Evolutionary conservation across 2,797 vertebrate genomes (phyloP).

Genomic region (Xenops minutus): DNA sequence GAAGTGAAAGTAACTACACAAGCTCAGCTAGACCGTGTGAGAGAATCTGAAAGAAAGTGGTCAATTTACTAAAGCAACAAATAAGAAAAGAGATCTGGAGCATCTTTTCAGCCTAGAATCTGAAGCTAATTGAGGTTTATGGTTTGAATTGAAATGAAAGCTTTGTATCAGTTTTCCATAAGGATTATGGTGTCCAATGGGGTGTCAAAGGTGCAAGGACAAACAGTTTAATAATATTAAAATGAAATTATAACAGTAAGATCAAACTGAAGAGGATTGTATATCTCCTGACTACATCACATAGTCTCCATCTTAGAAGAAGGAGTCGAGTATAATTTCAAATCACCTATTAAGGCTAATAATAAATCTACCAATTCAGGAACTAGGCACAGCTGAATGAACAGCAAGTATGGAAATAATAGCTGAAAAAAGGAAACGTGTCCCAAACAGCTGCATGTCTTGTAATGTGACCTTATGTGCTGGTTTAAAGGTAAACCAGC

Average conservation of each 20-base stretch:
- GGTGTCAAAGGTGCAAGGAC: background rate
- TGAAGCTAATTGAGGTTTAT: background rate
- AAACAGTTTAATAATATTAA: background rate
- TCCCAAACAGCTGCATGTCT: background rate
- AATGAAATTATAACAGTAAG: background rate
- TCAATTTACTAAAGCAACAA: background rate
- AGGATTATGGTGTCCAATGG: background rate
- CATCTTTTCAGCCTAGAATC: background rate
- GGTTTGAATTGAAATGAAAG: background rate
- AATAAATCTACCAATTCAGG: background rate
- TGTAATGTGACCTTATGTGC: background rate
- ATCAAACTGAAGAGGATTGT: background rate
- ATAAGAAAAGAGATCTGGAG: background rate
- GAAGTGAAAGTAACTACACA: background rate
- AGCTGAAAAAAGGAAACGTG: background rate
- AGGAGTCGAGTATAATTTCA: background rate
- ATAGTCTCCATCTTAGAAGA: background rate
- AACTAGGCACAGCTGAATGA: background rate
- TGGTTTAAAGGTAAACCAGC: too few species aligned
- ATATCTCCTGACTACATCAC: rapidly evolving
- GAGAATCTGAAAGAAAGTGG: background rate
- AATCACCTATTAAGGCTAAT: background rate
- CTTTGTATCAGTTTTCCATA: background rate
- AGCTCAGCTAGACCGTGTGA: background rate
- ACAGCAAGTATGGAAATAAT: background rate